Evolutionary conservation across 23 tunicate genomes (phyloP).

Genomic region (Halocynthia aurantium): DNA sequence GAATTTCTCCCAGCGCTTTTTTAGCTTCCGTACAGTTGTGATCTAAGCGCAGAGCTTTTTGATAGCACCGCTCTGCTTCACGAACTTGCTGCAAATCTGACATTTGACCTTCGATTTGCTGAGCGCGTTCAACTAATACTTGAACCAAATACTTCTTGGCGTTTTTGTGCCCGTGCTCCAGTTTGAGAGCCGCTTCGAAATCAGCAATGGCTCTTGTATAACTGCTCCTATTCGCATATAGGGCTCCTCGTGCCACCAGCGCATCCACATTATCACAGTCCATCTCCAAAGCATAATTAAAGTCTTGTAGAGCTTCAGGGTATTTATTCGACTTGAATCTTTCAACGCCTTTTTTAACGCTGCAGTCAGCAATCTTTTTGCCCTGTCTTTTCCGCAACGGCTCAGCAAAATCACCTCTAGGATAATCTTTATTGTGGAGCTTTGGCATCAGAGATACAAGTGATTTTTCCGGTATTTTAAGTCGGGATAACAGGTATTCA

Average conservation of each 20-base stretch:
- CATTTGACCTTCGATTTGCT: slow-evolving; percentile 42
- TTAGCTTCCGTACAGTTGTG: slow-evolving; percentile 57
- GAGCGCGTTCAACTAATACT: slow-evolving; percentile 73
- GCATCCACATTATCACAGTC: slow-evolving; percentile 87
- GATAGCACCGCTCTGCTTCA: slow-evolving; percentile 50
- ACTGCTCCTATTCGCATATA: slow-evolving; percentile 70
- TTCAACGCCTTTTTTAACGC: slow-evolving; percentile 73
- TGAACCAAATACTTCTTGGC: slow-evolving; percentile 79
- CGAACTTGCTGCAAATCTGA: slow-evolving; percentile 45
- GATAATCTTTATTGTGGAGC: slow-evolving; percentile 11
- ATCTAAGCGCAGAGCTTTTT: slow-evolving; percentile 49
- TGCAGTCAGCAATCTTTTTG: slow-evolving; percentile 43
- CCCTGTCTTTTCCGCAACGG: slow-evolving; percentile 62
- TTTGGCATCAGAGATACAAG: slow-evolving; percentile 36
- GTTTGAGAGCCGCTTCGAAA: slow-evolving; percentile 65
- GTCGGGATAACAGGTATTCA: slow-evolving; percentile 25
- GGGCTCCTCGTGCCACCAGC: slow-evolving; percentile 92
- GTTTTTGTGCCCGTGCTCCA: slow-evolving; percentile 64
- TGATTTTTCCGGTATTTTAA: slow-evolving; percentile 6
- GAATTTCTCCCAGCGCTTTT: slow-evolving; percentile 35
- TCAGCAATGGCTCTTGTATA: slow-evolving; percentile 69
- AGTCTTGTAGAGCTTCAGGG: slow-evolving; percentile 73
- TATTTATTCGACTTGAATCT: slow-evolving; percentile 41
- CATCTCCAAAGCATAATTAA: slow-evolving; percentile 78
- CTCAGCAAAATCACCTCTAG: slow-evolving; percentile 48